These are phyloP conservation scores for Zoanthus sansibaricus DNA, from an alignment of 92 coral and sea anemone genomes.

Conservation along the genomic window DNA sequence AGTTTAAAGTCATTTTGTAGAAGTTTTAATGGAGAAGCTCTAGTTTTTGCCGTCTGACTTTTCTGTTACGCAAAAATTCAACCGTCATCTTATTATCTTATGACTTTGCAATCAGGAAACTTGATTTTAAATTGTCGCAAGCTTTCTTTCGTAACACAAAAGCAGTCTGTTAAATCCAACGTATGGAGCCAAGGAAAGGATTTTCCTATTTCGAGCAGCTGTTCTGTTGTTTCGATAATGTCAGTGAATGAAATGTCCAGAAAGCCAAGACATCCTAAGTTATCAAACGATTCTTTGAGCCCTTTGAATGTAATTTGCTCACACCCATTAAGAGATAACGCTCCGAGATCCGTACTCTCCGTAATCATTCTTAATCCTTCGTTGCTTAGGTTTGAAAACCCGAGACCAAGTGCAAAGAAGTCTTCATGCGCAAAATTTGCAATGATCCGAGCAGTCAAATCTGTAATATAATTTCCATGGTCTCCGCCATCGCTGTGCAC, in stretches of 20 bases:
- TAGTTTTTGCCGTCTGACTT: neutral
- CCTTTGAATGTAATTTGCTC: slow-evolving; percentile 87
- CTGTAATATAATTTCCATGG: slow-evolving; percentile 79
- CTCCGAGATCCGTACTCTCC: slow-evolving; percentile 80
- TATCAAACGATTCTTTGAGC: slow-evolving; percentile 77
- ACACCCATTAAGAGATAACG: slow-evolving; percentile 88
- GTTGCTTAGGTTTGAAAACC: slow-evolving; percentile 94
- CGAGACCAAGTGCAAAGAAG: slow-evolving; percentile 87
- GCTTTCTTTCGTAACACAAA: slow-evolving; percentile 76
- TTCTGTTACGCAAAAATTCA: neutral
- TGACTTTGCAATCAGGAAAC: slow-evolving; percentile 81
- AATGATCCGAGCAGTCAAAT: slow-evolving; percentile 81
- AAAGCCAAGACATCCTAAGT: slow-evolving; percentile 76
- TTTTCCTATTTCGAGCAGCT: slow-evolving; percentile 86
- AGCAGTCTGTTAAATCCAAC: slow-evolving; percentile 87
- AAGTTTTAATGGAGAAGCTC: neutral
- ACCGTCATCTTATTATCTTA: slow-evolving; percentile 63
- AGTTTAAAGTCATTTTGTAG: neutral
- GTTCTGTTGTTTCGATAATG: slow-evolving; percentile 76
- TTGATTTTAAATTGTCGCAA: slow-evolving; percentile 71
- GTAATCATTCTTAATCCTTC: slow-evolving; percentile 89
- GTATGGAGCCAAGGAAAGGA: slow-evolving; percentile 87
- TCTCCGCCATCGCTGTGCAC: slow-evolving; percentile 86
- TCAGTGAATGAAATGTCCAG: slow-evolving; percentile 95
- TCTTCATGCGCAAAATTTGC: slow-evolving; percentile 86